Evolutionary conservation across 2,888 invertebrate genomes (phyloP).

Genomic region (Esperia sulphurella): DNA sequence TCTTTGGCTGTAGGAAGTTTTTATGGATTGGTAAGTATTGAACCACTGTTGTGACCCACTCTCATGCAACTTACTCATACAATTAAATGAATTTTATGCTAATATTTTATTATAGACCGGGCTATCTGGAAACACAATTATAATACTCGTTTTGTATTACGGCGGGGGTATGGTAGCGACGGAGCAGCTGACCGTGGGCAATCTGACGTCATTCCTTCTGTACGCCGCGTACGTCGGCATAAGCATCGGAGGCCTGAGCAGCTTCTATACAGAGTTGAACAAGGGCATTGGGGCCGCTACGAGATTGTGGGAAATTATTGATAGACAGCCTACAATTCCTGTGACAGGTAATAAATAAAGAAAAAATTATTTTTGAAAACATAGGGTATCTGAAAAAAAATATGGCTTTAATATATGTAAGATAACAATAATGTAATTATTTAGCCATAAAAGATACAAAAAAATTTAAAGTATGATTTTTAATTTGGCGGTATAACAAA

Average conservation of each 20-base stretch:
- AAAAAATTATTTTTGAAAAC: too few relatives aligned
- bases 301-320: conserved; percentile 93
- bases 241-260: conserved; percentile 93
- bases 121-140: conserved; percentile 92
- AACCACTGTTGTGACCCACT: too few relatives aligned
- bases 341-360: conserved; percentile 70
- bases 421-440: too few relatives aligned
- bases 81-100: not conserved
- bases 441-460: too few relatives aligned
- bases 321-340: conserved; percentile 88
- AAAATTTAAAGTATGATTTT: too few relatives aligned
- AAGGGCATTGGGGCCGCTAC: conserved; percentile 95
- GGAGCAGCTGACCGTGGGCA: conserved; percentile 88
- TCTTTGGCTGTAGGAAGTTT: conserved; percentile 92
- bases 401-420: too few relatives aligned
- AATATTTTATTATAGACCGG: conserved; percentile 81
- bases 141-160: conserved; percentile 94
- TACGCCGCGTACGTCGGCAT: conserved; percentile 97
- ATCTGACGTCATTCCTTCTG: conserved; percentile 94
- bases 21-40: conserved; percentile 87
- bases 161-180: conserved; percentile 94
- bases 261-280: conserved; percentile 96
- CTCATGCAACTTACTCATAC: too few relatives aligned
- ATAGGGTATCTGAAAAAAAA: too few relatives aligned
- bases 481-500: too few relatives aligned